phyloP scores from a whole-genome alignment of 2,113 vertebrate species.

The Nothoprocta perdicaria region DNA sequence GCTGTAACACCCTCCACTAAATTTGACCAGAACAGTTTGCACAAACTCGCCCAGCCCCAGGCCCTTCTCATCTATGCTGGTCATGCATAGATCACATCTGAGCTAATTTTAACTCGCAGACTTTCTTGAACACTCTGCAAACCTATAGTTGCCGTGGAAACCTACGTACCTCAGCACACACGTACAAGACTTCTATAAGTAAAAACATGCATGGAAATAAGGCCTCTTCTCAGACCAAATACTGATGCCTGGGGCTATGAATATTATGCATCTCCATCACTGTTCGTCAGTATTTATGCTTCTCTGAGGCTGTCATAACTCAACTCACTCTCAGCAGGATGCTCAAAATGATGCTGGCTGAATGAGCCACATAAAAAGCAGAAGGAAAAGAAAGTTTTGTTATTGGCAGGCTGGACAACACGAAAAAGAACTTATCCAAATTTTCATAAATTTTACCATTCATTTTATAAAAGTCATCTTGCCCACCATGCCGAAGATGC shows the following conservation, averaged over 20 bases:
- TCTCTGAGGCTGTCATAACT: background rate
- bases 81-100: no score
- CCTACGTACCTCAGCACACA: background rate
- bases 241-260: fast-evolving
- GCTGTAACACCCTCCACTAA: background rate
- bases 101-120: slow-evolving; percentile 60
- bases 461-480: background rate
- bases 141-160: slow-evolving; percentile 60
- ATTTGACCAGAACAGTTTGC: slow-evolving; percentile 15
- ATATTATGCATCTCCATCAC: background rate
- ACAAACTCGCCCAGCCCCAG: background rate
- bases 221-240: background rate
- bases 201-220: background rate
- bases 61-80: slow-evolving; percentile 45
- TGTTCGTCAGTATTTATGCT: background rate
- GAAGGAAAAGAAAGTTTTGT: background rate
- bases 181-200: background rate
- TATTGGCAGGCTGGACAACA: background rate
- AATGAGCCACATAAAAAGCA: background rate
- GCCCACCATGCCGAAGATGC: background rate
- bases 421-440: background rate
- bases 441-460: background rate
- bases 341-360: background rate
- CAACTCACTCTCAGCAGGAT: background rate
- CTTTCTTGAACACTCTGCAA: slow-evolving; percentile 39